Conservation (phyloP, 2,797 vertebrate genomes). For the Toxotes lorentzi region DNA sequence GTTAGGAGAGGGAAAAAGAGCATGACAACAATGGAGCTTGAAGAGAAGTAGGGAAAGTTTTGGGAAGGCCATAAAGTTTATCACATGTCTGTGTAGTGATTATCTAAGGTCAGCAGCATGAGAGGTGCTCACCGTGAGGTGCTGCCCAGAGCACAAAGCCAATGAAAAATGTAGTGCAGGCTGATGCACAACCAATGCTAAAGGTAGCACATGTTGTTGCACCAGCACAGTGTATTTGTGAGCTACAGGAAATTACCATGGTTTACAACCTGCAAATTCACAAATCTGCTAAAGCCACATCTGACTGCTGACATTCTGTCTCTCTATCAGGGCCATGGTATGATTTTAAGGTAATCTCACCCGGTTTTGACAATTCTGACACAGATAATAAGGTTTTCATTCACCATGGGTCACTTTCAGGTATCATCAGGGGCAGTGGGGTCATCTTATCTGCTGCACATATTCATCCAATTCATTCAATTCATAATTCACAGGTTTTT, state of each 20-base stretch:
- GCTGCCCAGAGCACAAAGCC: neutral
- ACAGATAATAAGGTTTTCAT: neutral
- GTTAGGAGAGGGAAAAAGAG: constrained; percentile 7
- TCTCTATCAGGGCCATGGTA: neutral
- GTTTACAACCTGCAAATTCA: neutral
- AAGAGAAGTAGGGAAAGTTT: constrained; percentile 28
- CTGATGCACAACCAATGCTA: neutral
- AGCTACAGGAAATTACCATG: neutral
- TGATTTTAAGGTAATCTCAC: neutral
- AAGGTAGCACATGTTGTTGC: neutral
- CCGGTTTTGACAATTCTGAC: neutral
- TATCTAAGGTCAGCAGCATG: neutral
- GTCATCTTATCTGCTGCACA: neutral
- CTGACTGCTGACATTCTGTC: neutral
- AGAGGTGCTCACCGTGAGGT: neutral
- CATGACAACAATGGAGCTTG: constrained; percentile 1
- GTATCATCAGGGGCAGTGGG: neutral
- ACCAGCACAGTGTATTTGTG: neutral
- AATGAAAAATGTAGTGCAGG: neutral
- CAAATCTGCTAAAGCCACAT: neutral
- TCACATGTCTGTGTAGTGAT: constrained; percentile 1
- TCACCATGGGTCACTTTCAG: neutral
- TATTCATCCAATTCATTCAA: too few species aligned
- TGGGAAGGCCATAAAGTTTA: constrained; percentile 17
- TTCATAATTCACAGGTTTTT: neutral